Evolutionary conservation across 2,113 vertebrate genomes (phyloP).

Genomic region (Gadus macrocephalus): DNA sequence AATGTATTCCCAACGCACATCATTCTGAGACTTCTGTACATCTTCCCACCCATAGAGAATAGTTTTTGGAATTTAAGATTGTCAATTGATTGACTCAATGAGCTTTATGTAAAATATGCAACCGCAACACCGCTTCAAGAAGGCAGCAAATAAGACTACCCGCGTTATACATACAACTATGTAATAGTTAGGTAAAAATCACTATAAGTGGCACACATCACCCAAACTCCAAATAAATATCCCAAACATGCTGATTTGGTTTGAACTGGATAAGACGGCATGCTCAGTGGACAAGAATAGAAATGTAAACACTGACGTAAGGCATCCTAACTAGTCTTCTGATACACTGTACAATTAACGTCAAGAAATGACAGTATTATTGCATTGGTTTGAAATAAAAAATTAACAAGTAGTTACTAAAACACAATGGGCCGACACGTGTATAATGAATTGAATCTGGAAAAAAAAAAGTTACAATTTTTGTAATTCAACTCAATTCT

Average conservation of each 20-base stretch:
- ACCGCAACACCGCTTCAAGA: neutral
- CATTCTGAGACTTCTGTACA: neutral
- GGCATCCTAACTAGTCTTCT: too few species aligned
- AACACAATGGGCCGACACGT: neutral
- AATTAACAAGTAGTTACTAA: conserved; percentile 1
- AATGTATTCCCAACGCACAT: conserved; percentile 45
- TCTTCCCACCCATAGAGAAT: too few species aligned
- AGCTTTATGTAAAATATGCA: neutral
- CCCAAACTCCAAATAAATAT: neutral
- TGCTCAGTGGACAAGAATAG: conserved; percentile 13
- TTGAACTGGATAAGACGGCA: conserved; percentile 7
- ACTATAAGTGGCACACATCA: too few species aligned
- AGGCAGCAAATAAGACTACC: too few species aligned
- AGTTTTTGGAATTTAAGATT: too few species aligned
- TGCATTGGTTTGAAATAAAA: conserved; percentile 32
- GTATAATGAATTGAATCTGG: neutral
- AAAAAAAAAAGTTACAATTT: neutral
- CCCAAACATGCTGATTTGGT: conserved; percentile 25
- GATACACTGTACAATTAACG: conserved; percentile 7
- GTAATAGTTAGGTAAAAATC: too few species aligned
- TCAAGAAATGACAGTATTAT: conserved; percentile 2
- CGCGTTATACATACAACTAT: too few species aligned
- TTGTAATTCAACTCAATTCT: neutral
- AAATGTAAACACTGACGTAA: too few species aligned
- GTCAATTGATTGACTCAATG: too few species aligned